phyloP scores from a whole-genome alignment of 2,113 vertebrate genomes.

The Tragulus kanchil region DNA sequence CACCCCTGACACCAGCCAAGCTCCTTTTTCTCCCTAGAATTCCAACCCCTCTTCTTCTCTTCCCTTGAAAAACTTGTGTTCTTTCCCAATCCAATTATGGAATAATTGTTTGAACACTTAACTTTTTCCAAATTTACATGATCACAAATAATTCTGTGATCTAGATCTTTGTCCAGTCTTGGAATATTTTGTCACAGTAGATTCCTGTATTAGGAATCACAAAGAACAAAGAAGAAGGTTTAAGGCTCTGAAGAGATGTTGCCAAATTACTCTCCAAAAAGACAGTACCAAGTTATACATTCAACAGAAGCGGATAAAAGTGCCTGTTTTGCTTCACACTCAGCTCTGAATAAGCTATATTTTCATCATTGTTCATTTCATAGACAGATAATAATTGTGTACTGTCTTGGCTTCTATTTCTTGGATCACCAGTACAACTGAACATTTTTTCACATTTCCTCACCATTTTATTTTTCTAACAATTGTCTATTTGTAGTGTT shows the following conservation, averaged over 20 bases:
- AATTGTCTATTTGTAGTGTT: neutral
- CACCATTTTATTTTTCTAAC: neutral
- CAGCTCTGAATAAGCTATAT: neutral
- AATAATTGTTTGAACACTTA: neutral
- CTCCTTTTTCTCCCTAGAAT: neutral
- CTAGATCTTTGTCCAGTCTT: neutral
- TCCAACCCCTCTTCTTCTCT: neutral
- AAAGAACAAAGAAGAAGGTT: neutral
- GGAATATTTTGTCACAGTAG: neutral
- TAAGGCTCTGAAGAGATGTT: neutral
- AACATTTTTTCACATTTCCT: neutral
- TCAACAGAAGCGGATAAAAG: neutral
- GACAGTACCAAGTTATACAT: neutral
- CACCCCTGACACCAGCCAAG: accelerated
- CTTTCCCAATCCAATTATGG: neutral
- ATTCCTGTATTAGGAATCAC: neutral
- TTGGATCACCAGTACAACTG: neutral
- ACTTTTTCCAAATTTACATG: neutral
- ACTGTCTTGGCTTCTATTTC: neutral
- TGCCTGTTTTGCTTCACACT: neutral
- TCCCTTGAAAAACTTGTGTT: neutral
- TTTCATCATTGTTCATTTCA: neutral
- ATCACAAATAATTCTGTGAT: neutral
- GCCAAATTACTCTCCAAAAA: neutral
- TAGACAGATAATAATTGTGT: neutral